phyloP scores from a whole-genome alignment of 2,113 vertebrate genomes.

The Naja naja region DNA sequence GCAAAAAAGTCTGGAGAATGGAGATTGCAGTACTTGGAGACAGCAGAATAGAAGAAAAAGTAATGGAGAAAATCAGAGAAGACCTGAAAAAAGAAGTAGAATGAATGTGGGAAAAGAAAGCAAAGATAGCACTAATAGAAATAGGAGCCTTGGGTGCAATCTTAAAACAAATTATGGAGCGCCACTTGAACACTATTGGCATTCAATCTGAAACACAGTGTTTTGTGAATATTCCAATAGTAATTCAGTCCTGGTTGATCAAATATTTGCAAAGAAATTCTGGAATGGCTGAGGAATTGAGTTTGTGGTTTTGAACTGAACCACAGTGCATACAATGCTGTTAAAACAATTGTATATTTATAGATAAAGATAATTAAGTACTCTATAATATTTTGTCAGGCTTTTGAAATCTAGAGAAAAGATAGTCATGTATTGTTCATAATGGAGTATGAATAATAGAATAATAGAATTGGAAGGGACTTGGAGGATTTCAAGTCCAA shows the following conservation, averaged over 20 bases:
- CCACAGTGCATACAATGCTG: neutral
- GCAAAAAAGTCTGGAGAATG: neutral
- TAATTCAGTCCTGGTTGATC: neutral
- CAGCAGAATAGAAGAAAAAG: neutral
- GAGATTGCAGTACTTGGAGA: neutral
- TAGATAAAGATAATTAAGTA: neutral
- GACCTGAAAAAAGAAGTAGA: neutral
- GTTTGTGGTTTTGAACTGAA: neutral
- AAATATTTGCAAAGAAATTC: neutral
- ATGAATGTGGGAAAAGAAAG: neutral
- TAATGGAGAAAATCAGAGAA: neutral
- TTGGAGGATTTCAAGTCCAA: no score
- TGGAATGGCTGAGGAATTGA: neutral
- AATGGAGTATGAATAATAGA: neutral
- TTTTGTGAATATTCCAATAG: neutral
- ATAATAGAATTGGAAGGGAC: no score
- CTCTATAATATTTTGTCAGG: neutral
- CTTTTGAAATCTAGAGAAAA: neutral
- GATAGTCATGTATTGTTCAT: rapidly evolving
- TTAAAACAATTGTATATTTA: neutral
- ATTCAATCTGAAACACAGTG: neutral
- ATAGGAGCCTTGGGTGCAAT: neutral
- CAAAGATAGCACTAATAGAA: neutral
- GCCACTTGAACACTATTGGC: neutral
- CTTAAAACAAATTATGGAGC: neutral